Evolutionary conservation across 1,140 invertebrate genomes (phyloP).

Genomic region (Atta texana): DNA sequence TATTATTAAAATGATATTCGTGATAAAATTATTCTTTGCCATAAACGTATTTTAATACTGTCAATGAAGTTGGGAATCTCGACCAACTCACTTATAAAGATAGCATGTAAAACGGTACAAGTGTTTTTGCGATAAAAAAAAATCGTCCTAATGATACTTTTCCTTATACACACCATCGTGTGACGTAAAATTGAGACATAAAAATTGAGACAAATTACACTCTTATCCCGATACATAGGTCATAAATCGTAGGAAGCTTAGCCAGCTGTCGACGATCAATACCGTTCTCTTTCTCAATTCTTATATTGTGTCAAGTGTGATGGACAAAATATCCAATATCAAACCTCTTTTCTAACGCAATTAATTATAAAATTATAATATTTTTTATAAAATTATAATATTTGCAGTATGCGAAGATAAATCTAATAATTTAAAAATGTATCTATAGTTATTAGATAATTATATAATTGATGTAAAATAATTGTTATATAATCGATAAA

Average conservation of each 20-base stretch:
- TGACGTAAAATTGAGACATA: conserved; percentile 24
- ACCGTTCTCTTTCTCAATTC: conserved; percentile 13
- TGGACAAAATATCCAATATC: not conserved
- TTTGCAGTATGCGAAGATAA: not conserved
- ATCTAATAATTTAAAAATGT: not conserved
- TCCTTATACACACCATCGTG: not conserved
- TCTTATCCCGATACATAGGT: conserved; percentile 20
- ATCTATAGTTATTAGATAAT: not conserved
- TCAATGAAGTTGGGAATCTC: not conserved
- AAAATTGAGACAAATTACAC: not conserved
- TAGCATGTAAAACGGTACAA: not conserved
- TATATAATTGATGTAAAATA: too few relatives aligned
- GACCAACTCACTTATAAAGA: not conserved
- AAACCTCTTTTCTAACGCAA: not conserved
- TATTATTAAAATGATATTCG: not conserved
- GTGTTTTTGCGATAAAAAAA: not conserved
- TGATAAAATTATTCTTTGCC: not conserved
- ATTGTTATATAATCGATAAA: too few relatives aligned
- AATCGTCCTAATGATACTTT: not conserved
- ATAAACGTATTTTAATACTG: not conserved
- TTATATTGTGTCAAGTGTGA: not conserved
- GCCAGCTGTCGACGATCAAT: conserved; percentile 8
- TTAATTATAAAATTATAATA: not conserved
- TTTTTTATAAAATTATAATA: not conserved
- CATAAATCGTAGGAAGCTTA: conserved; percentile 27